A percentile compares a stretch with the other conserved stretches of the same genome.
Evolutionary conservation across 2,113 vertebrate genomes (phyloP).

Genomic region (Fregetta grallaria): DNA sequence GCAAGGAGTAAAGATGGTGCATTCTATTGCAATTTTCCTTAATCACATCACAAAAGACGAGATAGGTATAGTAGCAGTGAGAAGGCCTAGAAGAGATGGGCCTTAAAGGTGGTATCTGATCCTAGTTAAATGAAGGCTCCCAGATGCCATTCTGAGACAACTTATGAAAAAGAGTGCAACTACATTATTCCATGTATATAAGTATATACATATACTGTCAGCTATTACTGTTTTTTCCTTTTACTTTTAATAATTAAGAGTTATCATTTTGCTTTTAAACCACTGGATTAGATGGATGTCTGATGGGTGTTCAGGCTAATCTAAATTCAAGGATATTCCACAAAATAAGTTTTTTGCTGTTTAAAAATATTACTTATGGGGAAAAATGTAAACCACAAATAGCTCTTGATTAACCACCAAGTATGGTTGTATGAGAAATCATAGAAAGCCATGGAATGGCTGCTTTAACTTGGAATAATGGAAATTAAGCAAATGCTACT

Average conservation of each 20-base stretch:
- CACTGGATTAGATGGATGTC: neutral
- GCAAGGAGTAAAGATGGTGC: neutral
- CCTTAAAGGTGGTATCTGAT: rapidly evolving
- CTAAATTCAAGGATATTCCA: neutral
- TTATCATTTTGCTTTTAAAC: neutral
- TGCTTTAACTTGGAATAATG: neutral
- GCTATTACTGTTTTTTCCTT: neutral
- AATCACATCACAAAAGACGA: neutral
- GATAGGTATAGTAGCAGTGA: neutral
- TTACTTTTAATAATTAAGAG: neutral
- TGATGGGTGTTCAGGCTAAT: neutral
- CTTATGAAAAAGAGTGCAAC: neutral
- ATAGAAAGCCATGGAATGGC: neutral
- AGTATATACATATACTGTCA: neutral
- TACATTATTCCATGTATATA: neutral
- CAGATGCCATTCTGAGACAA: neutral
- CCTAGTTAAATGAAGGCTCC: neutral
- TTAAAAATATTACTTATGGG: neutral
- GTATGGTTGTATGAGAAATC: neutral
- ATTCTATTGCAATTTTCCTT: neutral
- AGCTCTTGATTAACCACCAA: neutral
- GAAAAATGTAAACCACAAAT: neutral
- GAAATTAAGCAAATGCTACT: neutral
- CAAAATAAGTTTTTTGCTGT: neutral
- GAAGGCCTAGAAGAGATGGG: neutral